Evolutionary conservation across 2,797 vertebrate species (phyloP).

Genomic region (Tadarida brasiliensis): DNA sequence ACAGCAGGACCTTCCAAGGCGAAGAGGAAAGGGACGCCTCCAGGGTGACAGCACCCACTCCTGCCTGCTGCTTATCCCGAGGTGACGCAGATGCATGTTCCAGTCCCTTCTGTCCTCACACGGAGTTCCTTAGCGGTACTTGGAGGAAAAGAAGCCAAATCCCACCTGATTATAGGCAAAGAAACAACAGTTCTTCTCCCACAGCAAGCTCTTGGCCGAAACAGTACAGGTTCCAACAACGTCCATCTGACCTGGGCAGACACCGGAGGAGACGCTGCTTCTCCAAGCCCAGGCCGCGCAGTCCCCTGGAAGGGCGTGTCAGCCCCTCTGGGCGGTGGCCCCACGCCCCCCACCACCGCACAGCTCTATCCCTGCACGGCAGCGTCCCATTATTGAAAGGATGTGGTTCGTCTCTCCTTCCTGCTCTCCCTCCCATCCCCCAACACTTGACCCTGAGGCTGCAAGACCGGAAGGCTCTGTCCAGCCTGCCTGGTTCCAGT

Average conservation of each 20-base stretch:
- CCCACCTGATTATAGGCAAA: background rate
- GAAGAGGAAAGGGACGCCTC: too few species aligned
- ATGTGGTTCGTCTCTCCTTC: background rate
- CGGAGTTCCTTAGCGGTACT: too few species aligned
- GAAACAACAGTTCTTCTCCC: background rate
- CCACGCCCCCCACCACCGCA: rapidly evolving
- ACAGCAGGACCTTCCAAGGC: too few species aligned
- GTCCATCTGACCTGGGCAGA: background rate
- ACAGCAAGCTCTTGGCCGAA: too few species aligned
- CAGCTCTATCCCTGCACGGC: background rate
- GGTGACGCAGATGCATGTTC: too few species aligned
- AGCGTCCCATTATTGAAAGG: rapidly evolving
- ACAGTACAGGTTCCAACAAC: too few species aligned
- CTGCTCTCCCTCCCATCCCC: background rate
- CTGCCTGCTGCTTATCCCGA: too few species aligned
- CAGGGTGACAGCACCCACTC: too few species aligned
- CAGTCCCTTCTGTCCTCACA: rapidly evolving
- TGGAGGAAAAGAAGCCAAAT: too few species aligned
- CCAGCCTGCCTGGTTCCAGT: too few species aligned
- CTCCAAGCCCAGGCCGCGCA: too few species aligned
- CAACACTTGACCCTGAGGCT: background rate
- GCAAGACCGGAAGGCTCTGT: background rate
- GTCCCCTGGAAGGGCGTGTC: rapidly evolving
- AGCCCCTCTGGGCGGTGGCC: background rate
- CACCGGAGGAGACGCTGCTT: background rate